Percentiles rank a stretch among this genome's conserved stretches.
These are phyloP conservation scores for Chromis chromis DNA, from an alignment of 2,797 vertebrate genomes.

Conservation along the genomic window DNA sequence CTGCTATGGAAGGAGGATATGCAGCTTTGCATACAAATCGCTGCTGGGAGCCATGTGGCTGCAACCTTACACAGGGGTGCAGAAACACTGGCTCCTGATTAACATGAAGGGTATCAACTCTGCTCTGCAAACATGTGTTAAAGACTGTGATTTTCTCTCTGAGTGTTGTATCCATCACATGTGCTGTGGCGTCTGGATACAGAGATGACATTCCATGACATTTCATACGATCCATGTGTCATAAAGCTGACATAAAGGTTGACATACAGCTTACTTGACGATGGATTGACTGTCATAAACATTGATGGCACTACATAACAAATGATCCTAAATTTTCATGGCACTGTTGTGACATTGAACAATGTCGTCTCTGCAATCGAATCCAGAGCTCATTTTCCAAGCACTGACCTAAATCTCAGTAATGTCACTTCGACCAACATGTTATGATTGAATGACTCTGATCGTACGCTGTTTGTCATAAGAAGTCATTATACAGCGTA, in stretches of 20 bases:
- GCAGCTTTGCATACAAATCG: conserved; percentile 78
- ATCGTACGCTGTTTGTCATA: conserved; percentile 75
- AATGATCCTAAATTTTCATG: conserved; percentile 78
- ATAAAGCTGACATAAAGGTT: conserved; percentile 80
- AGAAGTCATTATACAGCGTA: conserved; percentile 73
- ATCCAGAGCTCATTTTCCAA: conserved; percentile 75
- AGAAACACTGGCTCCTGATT: conserved; percentile 70
- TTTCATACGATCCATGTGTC: conserved; percentile 78
- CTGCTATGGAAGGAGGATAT: conserved; percentile 70
- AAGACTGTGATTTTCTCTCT: conserved; percentile 51
- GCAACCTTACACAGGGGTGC: conserved; percentile 58
- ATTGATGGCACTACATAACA: conserved; percentile 78
- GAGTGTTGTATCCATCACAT: conserved; percentile 63
- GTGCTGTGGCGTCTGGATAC: conserved; percentile 42
- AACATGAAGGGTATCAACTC: conserved; percentile 64
- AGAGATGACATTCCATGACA: conserved; percentile 77
- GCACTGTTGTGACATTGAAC: conserved; percentile 82
- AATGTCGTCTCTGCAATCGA: conserved; percentile 78
- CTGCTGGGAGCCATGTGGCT: conserved; percentile 53
- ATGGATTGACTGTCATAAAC: conserved; percentile 80
- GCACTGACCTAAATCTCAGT: conserved; percentile 79
- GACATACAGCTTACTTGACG: conserved; percentile 78
- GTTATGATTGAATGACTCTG: conserved; percentile 77
- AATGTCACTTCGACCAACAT: conserved; percentile 77
- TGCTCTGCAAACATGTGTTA: conserved; percentile 66